These are phyloP conservation scores for Achatina immaculata DNA, from an alignment of 1,140 invertebrate species.

Conservation along the genomic window DNA sequence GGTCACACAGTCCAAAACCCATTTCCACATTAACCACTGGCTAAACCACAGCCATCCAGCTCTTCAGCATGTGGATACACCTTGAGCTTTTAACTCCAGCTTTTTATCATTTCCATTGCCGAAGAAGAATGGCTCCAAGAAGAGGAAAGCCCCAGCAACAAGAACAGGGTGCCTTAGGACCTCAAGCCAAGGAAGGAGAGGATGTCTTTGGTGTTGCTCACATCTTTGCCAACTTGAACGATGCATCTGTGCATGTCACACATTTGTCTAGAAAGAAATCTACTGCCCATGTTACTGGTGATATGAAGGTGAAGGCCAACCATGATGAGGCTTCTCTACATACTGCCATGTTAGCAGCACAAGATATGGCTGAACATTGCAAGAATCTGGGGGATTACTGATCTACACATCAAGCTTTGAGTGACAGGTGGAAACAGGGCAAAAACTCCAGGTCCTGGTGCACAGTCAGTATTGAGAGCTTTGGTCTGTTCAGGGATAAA, in stretches of 20 bases:
- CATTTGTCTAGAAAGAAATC: slow-evolving; percentile 99
- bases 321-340: slow-evolving; percentile 99
- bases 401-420: slow-evolving; percentile 97
- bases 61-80: no score
- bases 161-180: slow-evolving; percentile 94
- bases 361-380: slow-evolving; percentile 99
- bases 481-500: slow-evolving; percentile 99
- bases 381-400: slow-evolving; percentile 95
- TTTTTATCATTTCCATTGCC: no score
- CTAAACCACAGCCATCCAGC: no score
- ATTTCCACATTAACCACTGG: no score
- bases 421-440: slow-evolving; percentile 96
- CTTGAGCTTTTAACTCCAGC: no score
- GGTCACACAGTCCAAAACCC: no score
- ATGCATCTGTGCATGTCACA: slow-evolving; percentile 82
- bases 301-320: slow-evolving; percentile 99
- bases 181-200: slow-evolving; percentile 82
- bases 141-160: slow-evolving; percentile 97
- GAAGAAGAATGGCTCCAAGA: slow-evolving; percentile 98
- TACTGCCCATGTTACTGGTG: slow-evolving; percentile 97
- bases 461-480: slow-evolving; percentile 96
- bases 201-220: not conserved
- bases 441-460: slow-evolving; percentile 87
- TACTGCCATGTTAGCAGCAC: slow-evolving; percentile 99
- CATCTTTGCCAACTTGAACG: not conserved